These are phyloP conservation scores for Xiphydria camelus DNA, from an alignment of 2,888 invertebrate genomes.

Conservation along the genomic window DNA sequence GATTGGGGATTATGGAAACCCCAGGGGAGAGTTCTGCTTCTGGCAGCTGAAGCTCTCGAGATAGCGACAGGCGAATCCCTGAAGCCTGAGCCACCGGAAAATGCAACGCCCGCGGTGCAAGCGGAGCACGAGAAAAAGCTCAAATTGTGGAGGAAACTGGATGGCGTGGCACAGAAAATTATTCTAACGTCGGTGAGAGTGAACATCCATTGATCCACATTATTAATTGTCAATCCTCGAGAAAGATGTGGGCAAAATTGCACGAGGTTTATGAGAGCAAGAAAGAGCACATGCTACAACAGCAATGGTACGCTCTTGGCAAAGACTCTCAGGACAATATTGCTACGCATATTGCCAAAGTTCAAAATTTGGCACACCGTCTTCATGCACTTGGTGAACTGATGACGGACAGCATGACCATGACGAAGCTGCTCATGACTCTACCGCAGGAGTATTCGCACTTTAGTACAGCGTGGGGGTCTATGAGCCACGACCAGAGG, in stretches of 20 bases:
- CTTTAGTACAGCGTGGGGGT: slow-evolving; percentile 3
- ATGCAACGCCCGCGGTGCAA: neutral
- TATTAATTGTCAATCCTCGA: slow-evolving; percentile 29
- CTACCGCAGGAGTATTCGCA: slow-evolving; percentile 1
- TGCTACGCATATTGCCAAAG: slow-evolving; percentile 24
- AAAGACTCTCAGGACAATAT: slow-evolving; percentile 25
- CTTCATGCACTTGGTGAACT: neutral
- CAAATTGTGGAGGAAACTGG: slow-evolving; percentile 20
- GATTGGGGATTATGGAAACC: slow-evolving; percentile 16
- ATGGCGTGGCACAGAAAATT: slow-evolving; percentile 22
- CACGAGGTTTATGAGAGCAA: slow-evolving; percentile 33
- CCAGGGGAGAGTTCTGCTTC: slow-evolving; percentile 6
- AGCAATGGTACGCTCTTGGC: slow-evolving; percentile 21
- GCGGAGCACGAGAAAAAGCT: slow-evolving; percentile 11
- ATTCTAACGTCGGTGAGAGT: slow-evolving; percentile 21
- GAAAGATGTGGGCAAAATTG: slow-evolving; percentile 38
- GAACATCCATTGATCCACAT: slow-evolving; percentile 22
- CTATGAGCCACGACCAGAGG: neutral
- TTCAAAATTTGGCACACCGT: slow-evolving; percentile 22
- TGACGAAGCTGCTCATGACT: slow-evolving; percentile 6
- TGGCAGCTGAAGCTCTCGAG: slow-evolving; percentile 7
- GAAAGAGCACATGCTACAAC: slow-evolving; percentile 27
- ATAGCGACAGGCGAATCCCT: slow-evolving; percentile 1
- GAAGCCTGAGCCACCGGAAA: slow-evolving; percentile 4
- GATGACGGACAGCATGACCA: neutral